Percentiles rank a stretch among this genome's conserved stretches.
These are phyloP conservation scores for Acronicta leporina DNA, from an alignment of 2,888 invertebrate genomes.

Conservation along the genomic window DNA sequence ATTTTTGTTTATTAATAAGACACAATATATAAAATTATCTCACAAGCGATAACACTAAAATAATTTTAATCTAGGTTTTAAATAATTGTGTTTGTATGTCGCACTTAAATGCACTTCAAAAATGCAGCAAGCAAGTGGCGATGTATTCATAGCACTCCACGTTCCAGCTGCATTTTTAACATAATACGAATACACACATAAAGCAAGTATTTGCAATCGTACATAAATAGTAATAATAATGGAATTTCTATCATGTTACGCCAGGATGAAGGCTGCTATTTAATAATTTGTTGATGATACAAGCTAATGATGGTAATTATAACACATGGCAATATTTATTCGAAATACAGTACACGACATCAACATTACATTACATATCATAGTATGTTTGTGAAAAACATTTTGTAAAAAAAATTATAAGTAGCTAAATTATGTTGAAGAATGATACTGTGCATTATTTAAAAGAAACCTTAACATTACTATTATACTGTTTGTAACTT, in stretches of 20 bases:
- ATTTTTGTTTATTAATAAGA: constrained; percentile 49
- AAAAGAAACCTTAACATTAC: constrained; percentile 9
- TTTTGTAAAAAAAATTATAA: not conserved
- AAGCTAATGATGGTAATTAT: constrained; percentile 25
- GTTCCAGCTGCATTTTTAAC: constrained; percentile 62
- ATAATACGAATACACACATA: constrained; percentile 53
- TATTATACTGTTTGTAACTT: constrained; percentile 2
- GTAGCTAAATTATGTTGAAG: constrained; percentile 15
- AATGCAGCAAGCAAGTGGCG: constrained; percentile 63
- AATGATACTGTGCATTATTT: constrained; percentile 20
- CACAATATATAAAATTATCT: constrained; percentile 54
- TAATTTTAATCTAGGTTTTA: constrained; percentile 56
- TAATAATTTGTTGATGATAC: constrained; percentile 17
- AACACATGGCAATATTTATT: constrained; percentile 44
- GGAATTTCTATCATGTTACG: constrained; percentile 37
- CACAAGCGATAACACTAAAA: constrained; percentile 62
- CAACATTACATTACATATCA: constrained; percentile 17
- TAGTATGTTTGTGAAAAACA: constrained; percentile 39
- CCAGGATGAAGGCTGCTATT: constrained; percentile 19
- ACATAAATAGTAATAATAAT: constrained; percentile 27
- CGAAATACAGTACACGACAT: constrained; percentile 39
- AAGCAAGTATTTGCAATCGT: constrained; percentile 49
- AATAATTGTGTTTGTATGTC: constrained; percentile 56
- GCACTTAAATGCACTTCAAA: constrained; percentile 72
- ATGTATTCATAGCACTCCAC: constrained; percentile 38